Evolutionary conservation across 2,888 invertebrate genomes (phyloP).

Genomic region (Subacronicta megacephala): DNA sequence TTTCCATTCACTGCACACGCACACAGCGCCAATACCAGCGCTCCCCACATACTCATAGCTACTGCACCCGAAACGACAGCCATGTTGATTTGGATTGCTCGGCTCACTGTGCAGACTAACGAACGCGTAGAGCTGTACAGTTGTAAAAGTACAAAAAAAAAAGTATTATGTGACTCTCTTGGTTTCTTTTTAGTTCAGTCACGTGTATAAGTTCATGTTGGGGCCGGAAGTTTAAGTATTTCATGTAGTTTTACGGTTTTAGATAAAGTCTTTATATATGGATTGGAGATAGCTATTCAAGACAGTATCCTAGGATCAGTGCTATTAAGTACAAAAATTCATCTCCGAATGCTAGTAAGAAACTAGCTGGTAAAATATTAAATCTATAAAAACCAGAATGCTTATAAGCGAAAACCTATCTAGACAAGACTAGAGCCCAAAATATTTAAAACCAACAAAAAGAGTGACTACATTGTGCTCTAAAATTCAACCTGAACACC

Average conservation of each 20-base stretch:
- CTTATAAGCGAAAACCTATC: no score
- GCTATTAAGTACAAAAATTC: no score
- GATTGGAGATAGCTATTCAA: neutral
- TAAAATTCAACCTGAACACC: no score
- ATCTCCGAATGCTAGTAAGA: no score
- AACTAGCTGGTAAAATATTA: no score
- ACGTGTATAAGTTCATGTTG: slow-evolving; percentile 2
- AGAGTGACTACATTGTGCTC: no score
- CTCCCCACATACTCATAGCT: slow-evolving; percentile 23
- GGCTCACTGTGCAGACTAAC: slow-evolving; percentile 12
- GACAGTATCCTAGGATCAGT: neutral
- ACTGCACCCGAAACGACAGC: slow-evolving; percentile 13
- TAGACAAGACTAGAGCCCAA: no score
- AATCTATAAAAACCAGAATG: no score
- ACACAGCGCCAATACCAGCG: slow-evolving; percentile 31
- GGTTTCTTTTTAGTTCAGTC: neutral
- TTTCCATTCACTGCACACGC: slow-evolving; percentile 31
- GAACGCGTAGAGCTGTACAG: slow-evolving; percentile 24
- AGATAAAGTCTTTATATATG: neutral
- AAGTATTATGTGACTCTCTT: neutral
- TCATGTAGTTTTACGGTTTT: neutral
- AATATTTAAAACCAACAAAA: no score
- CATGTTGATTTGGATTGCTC: slow-evolving; percentile 8
- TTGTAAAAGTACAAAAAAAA: slow-evolving; percentile 7
- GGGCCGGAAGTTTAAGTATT: neutral